phyloP scores from a whole-genome alignment of 2,113 vertebrate species.

The Mesitornis unicolor region DNA sequence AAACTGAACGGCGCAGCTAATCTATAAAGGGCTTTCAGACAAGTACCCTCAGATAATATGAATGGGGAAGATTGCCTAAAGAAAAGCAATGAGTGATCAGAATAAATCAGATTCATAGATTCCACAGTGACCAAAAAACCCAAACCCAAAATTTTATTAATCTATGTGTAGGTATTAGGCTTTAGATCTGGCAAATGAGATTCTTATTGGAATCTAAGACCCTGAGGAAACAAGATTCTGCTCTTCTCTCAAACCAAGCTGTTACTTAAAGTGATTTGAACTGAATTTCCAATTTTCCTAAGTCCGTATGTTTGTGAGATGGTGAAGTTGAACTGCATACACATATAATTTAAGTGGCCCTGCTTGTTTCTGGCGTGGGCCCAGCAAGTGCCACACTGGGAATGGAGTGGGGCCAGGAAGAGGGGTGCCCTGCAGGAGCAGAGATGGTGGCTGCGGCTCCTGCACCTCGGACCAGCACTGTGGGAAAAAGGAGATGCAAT shows the following conservation, averaged over 20 bases:
- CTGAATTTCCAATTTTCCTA: background rate
- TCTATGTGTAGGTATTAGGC: background rate
- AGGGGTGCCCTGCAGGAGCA: background rate
- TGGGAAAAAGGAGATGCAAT: background rate
- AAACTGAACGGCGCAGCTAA: background rate
- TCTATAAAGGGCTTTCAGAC: background rate
- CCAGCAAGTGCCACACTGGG: background rate
- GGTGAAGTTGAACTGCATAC: background rate
- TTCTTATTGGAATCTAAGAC: background rate
- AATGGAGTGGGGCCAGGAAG: background rate
- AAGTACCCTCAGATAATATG: background rate
- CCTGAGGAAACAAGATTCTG: background rate
- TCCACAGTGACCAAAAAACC: background rate
- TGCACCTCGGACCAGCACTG: background rate
- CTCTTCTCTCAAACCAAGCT: background rate
- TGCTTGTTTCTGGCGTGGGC: accelerated
- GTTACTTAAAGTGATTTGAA: background rate
- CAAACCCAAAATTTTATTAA: background rate
- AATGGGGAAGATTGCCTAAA: background rate
- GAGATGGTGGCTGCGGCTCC: background rate
- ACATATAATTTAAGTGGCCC: accelerated
- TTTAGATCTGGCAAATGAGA: background rate
- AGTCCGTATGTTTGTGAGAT: accelerated
- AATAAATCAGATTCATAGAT: background rate
- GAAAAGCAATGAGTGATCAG: background rate